A percentile compares a stretch with the other conserved stretches of the same genome.
Evolutionary conservation across 2,888 invertebrate species (phyloP).

Genomic region (Hypolimnas misippus): DNA sequence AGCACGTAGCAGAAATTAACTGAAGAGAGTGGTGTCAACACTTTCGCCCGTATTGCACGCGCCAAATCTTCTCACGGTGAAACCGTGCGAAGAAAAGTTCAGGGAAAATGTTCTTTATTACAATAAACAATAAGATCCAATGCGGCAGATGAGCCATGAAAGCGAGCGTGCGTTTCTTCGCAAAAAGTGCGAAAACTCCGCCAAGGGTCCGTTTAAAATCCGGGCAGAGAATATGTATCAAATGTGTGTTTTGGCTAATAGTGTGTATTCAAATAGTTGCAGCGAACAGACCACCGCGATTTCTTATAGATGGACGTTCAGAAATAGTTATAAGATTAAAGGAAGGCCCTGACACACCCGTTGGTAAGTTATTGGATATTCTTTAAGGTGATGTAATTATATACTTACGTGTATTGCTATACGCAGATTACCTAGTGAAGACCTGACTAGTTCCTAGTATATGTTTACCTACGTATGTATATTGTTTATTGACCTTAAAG

Average conservation of each 20-base stretch:
- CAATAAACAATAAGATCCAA: constrained; percentile 56
- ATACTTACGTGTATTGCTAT: not conserved
- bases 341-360: constrained; percentile 93
- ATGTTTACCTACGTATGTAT: not conserved
- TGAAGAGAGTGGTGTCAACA: constrained; percentile 61
- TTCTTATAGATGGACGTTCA: constrained; percentile 93
- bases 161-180: constrained; percentile 52
- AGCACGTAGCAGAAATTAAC: constrained; percentile 66
- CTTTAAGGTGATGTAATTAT: constrained; percentile 17
- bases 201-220: constrained; percentile 75
- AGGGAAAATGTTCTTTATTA: constrained; percentile 71
- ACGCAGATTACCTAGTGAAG: constrained; percentile 9
- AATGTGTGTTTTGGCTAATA: constrained; percentile 50
- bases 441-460: constrained; percentile 19
- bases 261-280: constrained; percentile 51
- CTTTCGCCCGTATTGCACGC: constrained; percentile 70
- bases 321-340: constrained; percentile 95
- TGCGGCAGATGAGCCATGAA: constrained; percentile 73
- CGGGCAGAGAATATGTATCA: constrained; percentile 46
- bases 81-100: constrained; percentile 71
- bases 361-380: constrained; percentile 85
- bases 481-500: constrained; percentile 5
- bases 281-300: constrained; percentile 93
- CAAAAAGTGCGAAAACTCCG: constrained; percentile 52
- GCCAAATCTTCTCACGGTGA: constrained; percentile 64